These are phyloP conservation scores for Mormyrus lacerda DNA, from an alignment of 2,113 vertebrate genomes.

Conservation along the genomic window DNA sequence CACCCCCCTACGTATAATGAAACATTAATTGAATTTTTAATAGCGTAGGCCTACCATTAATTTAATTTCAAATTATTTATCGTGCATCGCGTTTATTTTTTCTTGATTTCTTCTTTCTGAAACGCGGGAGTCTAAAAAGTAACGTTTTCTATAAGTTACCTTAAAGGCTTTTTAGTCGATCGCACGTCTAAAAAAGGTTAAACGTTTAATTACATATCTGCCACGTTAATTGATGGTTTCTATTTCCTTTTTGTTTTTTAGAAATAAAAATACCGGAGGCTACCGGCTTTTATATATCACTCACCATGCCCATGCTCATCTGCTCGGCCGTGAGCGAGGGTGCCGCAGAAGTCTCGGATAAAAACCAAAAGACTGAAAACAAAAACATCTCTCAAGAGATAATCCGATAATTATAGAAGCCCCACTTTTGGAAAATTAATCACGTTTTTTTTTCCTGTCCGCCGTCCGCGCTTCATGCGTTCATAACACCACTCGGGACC, in stretches of 20 bases:
- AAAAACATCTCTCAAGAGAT: slow-evolving; percentile 54
- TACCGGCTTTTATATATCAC: slow-evolving; percentile 42
- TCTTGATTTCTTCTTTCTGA: neutral
- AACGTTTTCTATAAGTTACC: neutral
- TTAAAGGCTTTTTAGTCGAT: neutral
- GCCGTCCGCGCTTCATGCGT: slow-evolving; percentile 44
- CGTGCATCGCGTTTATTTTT: neutral
- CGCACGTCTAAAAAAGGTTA: neutral
- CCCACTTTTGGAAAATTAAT: slow-evolving; percentile 41
- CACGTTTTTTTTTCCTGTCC: slow-evolving; percentile 42
- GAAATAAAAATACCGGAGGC: neutral
- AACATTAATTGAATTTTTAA: neutral
- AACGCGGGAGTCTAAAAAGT: neutral
- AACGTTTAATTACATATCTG: neutral
- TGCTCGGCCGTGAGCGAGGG: slow-evolving; percentile 66
- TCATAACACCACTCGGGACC: slow-evolving; percentile 32
- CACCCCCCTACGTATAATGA: neutral
- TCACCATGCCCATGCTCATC: slow-evolving; percentile 80
- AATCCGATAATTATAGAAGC: slow-evolving; percentile 39
- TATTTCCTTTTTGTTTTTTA: neutral
- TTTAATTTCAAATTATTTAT: neutral
- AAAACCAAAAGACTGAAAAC: slow-evolving; percentile 46
- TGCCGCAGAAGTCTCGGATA: slow-evolving; percentile 52
- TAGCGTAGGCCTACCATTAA: neutral
- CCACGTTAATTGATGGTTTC: neutral